Conservation (phyloP, 2,888 invertebrate species). For the Neelides folsomi region DNA sequence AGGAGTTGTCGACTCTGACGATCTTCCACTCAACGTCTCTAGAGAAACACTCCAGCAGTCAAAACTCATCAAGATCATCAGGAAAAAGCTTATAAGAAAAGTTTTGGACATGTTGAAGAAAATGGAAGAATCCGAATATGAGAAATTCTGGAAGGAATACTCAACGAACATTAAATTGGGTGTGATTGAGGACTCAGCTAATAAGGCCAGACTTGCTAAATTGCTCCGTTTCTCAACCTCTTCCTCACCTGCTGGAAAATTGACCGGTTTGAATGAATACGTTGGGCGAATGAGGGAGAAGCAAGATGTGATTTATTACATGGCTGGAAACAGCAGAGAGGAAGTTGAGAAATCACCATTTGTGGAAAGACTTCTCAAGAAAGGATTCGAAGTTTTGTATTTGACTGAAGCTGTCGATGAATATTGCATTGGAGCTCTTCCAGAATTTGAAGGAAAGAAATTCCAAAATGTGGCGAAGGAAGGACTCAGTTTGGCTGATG, state of each 20-base stretch:
- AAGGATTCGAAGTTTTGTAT: slow-evolving; percentile 90
- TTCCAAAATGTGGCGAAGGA: slow-evolving; percentile 99
- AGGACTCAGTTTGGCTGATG: slow-evolving; percentile 72
- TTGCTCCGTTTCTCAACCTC: slow-evolving; percentile 82
- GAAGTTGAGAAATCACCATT: slow-evolving; percentile 83
- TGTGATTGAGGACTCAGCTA: slow-evolving; percentile 93
- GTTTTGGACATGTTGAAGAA: slow-evolving; percentile 97
- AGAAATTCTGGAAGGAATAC: slow-evolving; percentile 97
- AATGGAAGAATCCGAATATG: slow-evolving; percentile 73
- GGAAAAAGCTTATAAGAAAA: slow-evolving; percentile 95
- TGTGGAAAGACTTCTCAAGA: slow-evolving; percentile 79
- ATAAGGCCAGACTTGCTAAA: slow-evolving; percentile 89
- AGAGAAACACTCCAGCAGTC: slow-evolving; percentile 97
- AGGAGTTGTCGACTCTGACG: slow-evolving; percentile 97
- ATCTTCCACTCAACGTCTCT: slow-evolving; percentile 93
- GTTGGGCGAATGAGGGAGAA: slow-evolving; percentile 87
- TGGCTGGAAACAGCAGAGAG: slow-evolving; percentile 72
- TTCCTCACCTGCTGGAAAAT: slow-evolving; percentile 43
- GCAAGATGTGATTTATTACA: slow-evolving; percentile 90
- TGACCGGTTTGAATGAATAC: slow-evolving; percentile 71
- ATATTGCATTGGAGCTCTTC: slow-evolving; percentile 87
- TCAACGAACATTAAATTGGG: slow-evolving; percentile 92
- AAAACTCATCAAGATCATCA: slow-evolving; percentile 96
- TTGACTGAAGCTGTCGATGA: slow-evolving; percentile 96
- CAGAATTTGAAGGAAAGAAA: slow-evolving; percentile 96